Conservation (phyloP, 2,797 vertebrate genomes). For the Ctenochaetus hawaiiensis region DNA sequence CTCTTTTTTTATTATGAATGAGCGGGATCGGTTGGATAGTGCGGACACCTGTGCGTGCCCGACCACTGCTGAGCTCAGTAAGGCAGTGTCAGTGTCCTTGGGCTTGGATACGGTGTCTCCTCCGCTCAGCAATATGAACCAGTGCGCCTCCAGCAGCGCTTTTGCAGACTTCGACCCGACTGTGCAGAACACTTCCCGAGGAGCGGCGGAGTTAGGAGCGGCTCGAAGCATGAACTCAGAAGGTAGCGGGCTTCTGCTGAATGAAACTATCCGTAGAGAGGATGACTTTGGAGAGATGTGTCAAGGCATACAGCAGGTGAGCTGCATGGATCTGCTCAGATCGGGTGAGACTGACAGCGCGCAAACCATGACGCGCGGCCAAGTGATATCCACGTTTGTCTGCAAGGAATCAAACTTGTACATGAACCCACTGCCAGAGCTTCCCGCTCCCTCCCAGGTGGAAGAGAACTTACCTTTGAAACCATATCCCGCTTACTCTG, state of each 20-base stretch:
- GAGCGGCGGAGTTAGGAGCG: constrained; percentile 28
- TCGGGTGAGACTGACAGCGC: constrained; percentile 57
- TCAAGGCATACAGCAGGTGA: constrained; percentile 62
- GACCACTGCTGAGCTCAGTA: constrained; percentile 63
- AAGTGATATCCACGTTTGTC: constrained; percentile 60
- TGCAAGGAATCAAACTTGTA: constrained; percentile 68
- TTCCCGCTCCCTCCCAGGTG: constrained; percentile 33
- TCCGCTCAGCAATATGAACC: constrained; percentile 43
- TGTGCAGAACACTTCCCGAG: constrained; percentile 17
- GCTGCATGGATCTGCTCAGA: constrained; percentile 76
- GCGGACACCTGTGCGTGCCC: constrained; percentile 52
- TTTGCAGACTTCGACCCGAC: constrained; percentile 51
- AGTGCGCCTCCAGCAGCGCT: constrained; percentile 37
- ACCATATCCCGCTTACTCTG: constrained; percentile 26
- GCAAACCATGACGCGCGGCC: constrained; percentile 53
- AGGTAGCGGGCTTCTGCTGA: background rate
- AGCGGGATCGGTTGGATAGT: constrained; percentile 25
- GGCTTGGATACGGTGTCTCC: constrained; percentile 68
- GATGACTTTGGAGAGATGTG: constrained; percentile 67
- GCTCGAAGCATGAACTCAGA: constrained; percentile 25
- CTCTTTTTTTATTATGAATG: constrained; percentile 35
- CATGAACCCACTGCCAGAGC: constrained; percentile 28
- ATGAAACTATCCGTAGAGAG: background rate
- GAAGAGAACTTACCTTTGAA: constrained; percentile 48
- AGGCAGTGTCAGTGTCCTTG: constrained; percentile 78